Conservation (phyloP, 2,888 invertebrate species). For the Euproctis similis region DNA sequence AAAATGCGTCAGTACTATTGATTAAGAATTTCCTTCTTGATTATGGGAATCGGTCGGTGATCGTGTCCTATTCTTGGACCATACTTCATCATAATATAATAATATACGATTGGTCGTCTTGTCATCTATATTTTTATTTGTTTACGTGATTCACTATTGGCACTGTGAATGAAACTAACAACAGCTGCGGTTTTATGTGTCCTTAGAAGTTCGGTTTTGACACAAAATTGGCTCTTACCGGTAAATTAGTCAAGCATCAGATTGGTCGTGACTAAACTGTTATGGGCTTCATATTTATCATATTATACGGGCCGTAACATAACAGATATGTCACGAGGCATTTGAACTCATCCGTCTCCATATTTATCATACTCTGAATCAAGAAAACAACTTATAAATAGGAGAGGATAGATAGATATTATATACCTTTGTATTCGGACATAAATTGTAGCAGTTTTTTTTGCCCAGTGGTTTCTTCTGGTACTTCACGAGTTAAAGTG, state of each 20-base stretch:
- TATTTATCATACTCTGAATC: constrained; percentile 1
- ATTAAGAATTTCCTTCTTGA: too few species aligned
- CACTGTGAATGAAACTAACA: constrained; percentile 11
- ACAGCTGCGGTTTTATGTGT: constrained; percentile 21
- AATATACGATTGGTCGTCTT: too few species aligned
- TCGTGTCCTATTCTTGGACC: too few species aligned
- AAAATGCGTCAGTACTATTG: too few species aligned
- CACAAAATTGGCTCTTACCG: constrained; percentile 12
- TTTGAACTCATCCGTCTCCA: background rate
- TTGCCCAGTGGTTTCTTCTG: too few species aligned
- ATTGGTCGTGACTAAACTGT: constrained; percentile 6
- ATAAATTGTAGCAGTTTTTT: too few species aligned
- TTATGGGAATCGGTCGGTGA: too few species aligned
- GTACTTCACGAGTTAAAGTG: too few species aligned
- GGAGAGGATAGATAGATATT: too few species aligned
- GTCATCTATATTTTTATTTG: constrained; percentile 1
- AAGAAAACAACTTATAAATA: too few species aligned
- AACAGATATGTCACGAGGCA: constrained; percentile 2
- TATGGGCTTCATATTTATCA: constrained; percentile 4
- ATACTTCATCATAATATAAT: too few species aligned
- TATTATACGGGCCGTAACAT: background rate
- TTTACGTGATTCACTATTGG: constrained; percentile 13
- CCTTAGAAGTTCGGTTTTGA: constrained; percentile 12
- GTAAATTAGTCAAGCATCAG: constrained; percentile 16
- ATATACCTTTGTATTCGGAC: too few species aligned